Percentiles rank a stretch among this genome's conserved stretches.
phyloP scores from a whole-genome alignment of 2,113 vertebrate genomes.

The Turnix velox region DNA sequence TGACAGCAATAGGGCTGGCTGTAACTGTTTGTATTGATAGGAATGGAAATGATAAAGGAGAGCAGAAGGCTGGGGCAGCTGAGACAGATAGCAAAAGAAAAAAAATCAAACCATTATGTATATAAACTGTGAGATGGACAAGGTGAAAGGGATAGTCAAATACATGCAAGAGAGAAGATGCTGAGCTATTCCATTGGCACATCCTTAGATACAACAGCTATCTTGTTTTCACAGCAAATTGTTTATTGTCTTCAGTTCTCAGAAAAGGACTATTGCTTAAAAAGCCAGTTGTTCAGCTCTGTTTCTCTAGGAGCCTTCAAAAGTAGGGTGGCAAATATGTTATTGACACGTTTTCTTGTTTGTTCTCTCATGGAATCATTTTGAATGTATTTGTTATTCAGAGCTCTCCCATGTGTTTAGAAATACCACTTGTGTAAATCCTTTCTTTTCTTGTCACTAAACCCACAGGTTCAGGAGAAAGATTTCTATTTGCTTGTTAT shows the following conservation, averaged over 20 bases:
- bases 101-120: neutral
- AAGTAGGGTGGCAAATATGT: neutral
- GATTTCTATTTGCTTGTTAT: neutral
- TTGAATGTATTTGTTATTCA: neutral
- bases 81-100: neutral
- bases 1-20: conserved; percentile 7
- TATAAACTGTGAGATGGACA: neutral
- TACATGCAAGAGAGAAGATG: neutral
- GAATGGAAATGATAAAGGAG: neutral
- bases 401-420: neutral
- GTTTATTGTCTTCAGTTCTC: neutral
- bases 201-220: neutral
- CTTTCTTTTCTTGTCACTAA: neutral
- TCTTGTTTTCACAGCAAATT: neutral
- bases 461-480: neutral
- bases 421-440: neutral
- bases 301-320: neutral
- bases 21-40: neutral
- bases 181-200: neutral
- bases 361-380: neutral
- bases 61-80: neutral
- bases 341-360: neutral
- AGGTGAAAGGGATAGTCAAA: neutral
- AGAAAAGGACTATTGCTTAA: neutral
- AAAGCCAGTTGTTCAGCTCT: neutral